Base-by-base conservation (phyloP, 1,140 invertebrate species). In the Cotesia chilonis region DNA sequence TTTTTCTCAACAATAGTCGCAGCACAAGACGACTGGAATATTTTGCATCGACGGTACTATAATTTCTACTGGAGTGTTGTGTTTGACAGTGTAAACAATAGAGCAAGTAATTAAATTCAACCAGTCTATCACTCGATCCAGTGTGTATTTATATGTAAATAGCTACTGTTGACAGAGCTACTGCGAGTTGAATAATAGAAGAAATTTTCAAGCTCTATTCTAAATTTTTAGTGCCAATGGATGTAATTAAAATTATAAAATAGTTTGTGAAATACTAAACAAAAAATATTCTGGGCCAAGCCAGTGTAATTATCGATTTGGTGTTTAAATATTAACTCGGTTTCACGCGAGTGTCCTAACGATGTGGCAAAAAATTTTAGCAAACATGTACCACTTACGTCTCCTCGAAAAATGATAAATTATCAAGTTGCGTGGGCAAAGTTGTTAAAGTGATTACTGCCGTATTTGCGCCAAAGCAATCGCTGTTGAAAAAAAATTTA, bases 351-450 rank as follows among this genome's bases (percentile, higher is more conserved):
- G n/a, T 7, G 36, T 36, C 36, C 37, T 67, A 71, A 71, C 71
- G 59, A 74, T 68, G 63, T 68, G 68, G 63, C 47, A 10, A 37
- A 65, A 67, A 52, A 61, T 67, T 69, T 68, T 55, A 28, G 66
- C 36, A n/a, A 47, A 63, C 54, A 68, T 71, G 69, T 61, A 61
- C 38, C 64, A 67, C 54, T 72, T 67, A 59, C 67, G 60, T n/a
- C 70, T 59, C 63, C 54, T 36, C 55, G 55, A 66, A 55, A 68
- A 74, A 75, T 81, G 80, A 80, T 75, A 54, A 77, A 77, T 80
- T 68, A 66, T 57, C 14, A 3, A n/a, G 67, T 76, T 68, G 75
- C 75, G 68, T 76, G 57, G 14, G 10, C 68, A 63, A 68, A 17
- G 36, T 35, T 41, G 41, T 52, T 36, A 17, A 28, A 67, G 59